Base-by-base conservation (phyloP, 2,888 invertebrate species). In the Synergus gifuensis region DNA sequence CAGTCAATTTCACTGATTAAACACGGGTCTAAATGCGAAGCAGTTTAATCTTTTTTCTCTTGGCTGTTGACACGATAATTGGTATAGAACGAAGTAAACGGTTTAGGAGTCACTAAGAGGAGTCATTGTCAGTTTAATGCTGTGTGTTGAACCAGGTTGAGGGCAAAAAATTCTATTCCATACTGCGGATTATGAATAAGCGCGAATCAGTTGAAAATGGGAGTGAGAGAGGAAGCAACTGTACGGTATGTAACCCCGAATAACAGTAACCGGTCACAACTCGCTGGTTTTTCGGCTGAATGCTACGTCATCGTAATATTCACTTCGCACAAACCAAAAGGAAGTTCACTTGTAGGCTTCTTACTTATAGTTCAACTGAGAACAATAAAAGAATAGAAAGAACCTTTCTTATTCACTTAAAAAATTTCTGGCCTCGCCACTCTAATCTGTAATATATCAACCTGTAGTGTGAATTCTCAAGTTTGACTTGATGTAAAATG, bases 201-300 rank as follows among this genome's bases (percentile, higher is more conserved):
- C 78, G 82, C 78, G 54, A 78, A 80, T 49, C 9, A 62, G 76
- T 80, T 80, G 78, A 79, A 82, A 79, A 81, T 81, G 79, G 82
- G 80, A 83, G 82, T 82, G 76, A 80, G 77, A 78, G 83, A 82
- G 81, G 83, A 84, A 82, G 80, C 80, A 78, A 63, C 54, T 69
- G 82, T 84, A 84, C 83, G 83, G 83, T 82, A 80, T 79, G 81
- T 81, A 81, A 79, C 81, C 83, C 79, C 86, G 87, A 87, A 89
- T 91, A 91, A 91, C 91, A 91, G 91, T 91, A 91, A 91, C 87
- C 83, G 90, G 91, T 91, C 91, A 91, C 91, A 54, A 91, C 90
- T 91, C 81, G 89, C 82, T 91, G 91, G 84, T 83, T 90, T 88
- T 91, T 90, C 86, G 87, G 85, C 85, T 84, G 77, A 80, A 80